Base-by-base conservation (phyloP, 2,888 invertebrate species). In the Liposcelis brunnea region DNA sequence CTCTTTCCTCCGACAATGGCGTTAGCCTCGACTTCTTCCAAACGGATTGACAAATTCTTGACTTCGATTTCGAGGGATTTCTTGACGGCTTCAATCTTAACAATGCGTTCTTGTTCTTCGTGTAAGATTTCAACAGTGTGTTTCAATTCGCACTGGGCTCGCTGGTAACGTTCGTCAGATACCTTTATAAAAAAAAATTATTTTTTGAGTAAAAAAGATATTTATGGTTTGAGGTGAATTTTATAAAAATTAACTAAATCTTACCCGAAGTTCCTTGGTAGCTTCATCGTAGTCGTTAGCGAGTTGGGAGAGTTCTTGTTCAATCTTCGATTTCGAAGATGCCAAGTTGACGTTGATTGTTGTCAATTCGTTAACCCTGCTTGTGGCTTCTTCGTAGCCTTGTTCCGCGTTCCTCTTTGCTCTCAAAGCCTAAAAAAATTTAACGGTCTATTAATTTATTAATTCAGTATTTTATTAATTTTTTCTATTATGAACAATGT, bases 201-300 rank as follows among this genome's bases (percentile, higher is more conserved):
- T 12, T 31, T 31, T n/a, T 11, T 10, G 34, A 45, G 10, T 18
- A 6, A 7, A n/a, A 43, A 4, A 34, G 38, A 46, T 49, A 18
- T 31, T 46, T 15, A 45, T 16, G 6, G 10, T 8, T 45, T 31
- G 15, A 16, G 14, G 15, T 14, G 12, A 31, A 45, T 15, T 2
- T 19, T 21, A 31, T 45, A n/a, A 11, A n/a, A n/a, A 14, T 34
- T 33, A n/a, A 32, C 16, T 12, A 18, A 12, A 5, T 44, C 80
- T 78, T 56, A 90, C 77, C 66, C 86, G 82, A 60, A 94, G 73
- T 66, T 94, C 93, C 70, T 90, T 90, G 66, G 87, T 86, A 61
- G 95, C 86, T 69, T 98, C 98, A 63, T 98, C 97, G 65, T 97
- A 90, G 68, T 98, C 97, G 56, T 87, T 79, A 55, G 93, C 86